Percentiles rank a stretch among this genome's conserved stretches.
Conservation (phyloP, 2,888 invertebrate genomes). For the Heliconius cydno region DNA sequence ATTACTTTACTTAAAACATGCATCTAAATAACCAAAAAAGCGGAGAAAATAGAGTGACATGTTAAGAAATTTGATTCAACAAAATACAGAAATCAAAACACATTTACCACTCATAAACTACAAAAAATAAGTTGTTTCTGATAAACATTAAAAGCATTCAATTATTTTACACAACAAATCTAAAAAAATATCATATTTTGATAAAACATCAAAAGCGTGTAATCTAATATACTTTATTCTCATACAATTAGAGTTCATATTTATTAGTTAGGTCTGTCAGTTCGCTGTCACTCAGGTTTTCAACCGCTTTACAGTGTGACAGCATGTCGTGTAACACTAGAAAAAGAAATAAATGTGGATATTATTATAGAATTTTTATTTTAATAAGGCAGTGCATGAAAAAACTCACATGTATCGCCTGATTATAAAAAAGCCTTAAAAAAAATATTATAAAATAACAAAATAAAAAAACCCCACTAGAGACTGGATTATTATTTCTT, state of each 20-base stretch:
- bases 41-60: neutral
- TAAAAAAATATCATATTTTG: neutral
- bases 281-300: conserved; percentile 60
- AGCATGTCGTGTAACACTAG: conserved; percentile 68
- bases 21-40: neutral
- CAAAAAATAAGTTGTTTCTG: too few relatives aligned
- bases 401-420: too few relatives aligned
- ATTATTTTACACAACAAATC: neutral
- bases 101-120: conserved; percentile 1
- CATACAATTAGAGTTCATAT: conserved; percentile 68
- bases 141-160: neutral
- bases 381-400: too few relatives aligned
- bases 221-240: conserved; percentile 14
- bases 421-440: too few relatives aligned
- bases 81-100: neutral
- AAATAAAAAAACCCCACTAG: too few relatives aligned
- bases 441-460: too few relatives aligned
- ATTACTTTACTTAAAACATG: neutral
- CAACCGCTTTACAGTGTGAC: conserved; percentile 63
- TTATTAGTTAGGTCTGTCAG: conserved; percentile 70
- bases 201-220: conserved; percentile 9
- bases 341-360: conserved; percentile 47
- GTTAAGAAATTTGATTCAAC: neutral
- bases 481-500: too few relatives aligned
- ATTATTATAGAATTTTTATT: neutral